Conservation (phyloP, 2,113 vertebrate genomes). For the Equus quagga region DNA sequence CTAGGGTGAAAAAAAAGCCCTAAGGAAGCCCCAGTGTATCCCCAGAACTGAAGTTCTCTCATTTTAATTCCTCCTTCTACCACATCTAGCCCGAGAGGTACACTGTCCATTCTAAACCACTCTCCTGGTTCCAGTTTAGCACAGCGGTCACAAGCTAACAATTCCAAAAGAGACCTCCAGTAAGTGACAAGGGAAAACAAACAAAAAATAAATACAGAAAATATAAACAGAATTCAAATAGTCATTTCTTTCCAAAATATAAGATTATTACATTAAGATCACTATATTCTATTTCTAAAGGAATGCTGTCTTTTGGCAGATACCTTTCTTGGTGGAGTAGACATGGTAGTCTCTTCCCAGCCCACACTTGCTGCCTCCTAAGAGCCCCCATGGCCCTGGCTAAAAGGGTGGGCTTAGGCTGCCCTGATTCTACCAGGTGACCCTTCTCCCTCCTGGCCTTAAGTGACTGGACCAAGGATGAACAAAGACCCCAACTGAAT, state of each 20-base stretch:
- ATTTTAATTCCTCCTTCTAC: neutral
- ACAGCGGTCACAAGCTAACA: neutral
- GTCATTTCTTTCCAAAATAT: neutral
- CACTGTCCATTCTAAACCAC: neutral
- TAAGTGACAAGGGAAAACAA: neutral
- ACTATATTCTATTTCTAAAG: neutral
- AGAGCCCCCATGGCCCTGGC: neutral
- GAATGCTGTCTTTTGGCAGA: neutral
- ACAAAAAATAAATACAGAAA: neutral
- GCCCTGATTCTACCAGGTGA: neutral
- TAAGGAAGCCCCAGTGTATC: neutral
- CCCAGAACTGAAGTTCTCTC: neutral
- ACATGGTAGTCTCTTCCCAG: neutral
- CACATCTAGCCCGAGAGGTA: neutral
- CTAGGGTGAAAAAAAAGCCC: neutral
- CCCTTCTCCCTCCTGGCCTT: neutral
- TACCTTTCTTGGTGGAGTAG: neutral
- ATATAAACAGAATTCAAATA: neutral
- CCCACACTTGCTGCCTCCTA: neutral
- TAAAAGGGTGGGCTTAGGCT: neutral
- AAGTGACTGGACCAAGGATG: neutral
- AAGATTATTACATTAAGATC: neutral
- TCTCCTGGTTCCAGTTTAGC: neutral
- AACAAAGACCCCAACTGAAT: neutral
- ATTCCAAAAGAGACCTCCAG: neutral